Conservation (phyloP, 2,888 invertebrate genomes). For the Limnephilus auricula region DNA sequence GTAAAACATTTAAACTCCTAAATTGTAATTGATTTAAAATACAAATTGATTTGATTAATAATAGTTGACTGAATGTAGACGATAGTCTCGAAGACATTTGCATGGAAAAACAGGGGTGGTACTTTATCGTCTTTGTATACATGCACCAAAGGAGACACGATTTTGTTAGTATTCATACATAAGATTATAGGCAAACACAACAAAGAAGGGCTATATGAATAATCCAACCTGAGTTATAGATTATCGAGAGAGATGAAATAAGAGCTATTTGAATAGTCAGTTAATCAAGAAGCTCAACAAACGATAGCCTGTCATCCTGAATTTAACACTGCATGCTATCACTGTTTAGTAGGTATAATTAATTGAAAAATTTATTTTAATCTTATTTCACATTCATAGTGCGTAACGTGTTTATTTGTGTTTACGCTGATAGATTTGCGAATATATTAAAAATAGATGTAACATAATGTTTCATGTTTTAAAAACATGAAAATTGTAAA, state of each 20-base stretch:
- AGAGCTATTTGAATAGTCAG: neutral
- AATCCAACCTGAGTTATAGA: neutral
- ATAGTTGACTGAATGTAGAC: neutral
- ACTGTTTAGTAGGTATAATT: neutral
- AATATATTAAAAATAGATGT: conserved; percentile 5
- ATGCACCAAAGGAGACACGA: neutral
- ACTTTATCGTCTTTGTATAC: neutral
- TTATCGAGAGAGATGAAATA: neutral
- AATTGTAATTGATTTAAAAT: neutral
- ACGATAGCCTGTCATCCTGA: neutral
- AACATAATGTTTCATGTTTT: conserved; percentile 5
- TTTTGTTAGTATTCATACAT: neutral
- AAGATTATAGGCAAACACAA: neutral
- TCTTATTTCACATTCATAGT: neutral
- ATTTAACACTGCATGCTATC: neutral
- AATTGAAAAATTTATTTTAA: neutral
- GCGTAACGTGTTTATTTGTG: neutral
- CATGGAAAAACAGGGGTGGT: neutral
- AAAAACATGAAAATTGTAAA: neutral
- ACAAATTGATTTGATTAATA: neutral
- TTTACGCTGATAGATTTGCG: neutral
- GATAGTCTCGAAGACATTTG: neutral
- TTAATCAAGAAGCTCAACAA: neutral
- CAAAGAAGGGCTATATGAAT: neutral
- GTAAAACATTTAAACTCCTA: neutral